Evolutionary conservation across 2,888 invertebrate species (phyloP), one percentile per base, ranked within the genome.

Genomic region (Strigamia maritima): DNA sequence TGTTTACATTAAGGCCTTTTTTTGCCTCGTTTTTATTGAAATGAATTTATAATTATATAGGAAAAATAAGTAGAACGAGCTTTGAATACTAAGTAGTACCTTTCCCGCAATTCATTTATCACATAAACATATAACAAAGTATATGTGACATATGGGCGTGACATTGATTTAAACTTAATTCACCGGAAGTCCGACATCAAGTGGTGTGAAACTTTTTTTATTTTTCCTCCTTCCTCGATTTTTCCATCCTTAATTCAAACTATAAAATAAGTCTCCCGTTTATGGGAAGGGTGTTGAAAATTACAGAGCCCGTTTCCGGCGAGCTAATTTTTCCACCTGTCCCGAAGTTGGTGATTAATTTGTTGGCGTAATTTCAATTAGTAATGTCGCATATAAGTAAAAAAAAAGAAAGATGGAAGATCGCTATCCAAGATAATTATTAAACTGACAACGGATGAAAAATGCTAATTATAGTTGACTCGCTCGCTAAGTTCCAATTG

Each of bases 101-200:
- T n/a, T 8, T 10, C 38, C 38, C 10, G 14, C 16, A 54, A 54
- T 54, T 54, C 54, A 16, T 54, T 54, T 54, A 54, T 54, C 54
- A 54, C 16, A 16, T 54, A 54, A 54, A 54, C 6, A 38, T 6
- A 38, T 6, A 54, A 54, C 54, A 54, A 54, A 54, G 54, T 54
- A 54, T 19, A 54, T 54, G 54, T 54, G 54, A 54, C 54, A 54
- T 54, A 54, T 54, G 54, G 54, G 54, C 54, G 54, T 54, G 54
- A 54, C 54, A 54, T 14, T 10, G 54, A 54, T 54, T 54, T n/a
- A 54, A 54, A 54, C 54, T 19, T 54, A 54, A 54, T 54, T 16
- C 54, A 54, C 54, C 54, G 54, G 54, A 54, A 54, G 54, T 54
- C 54, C 6, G 54, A 54, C 54, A 54, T n/a, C 8, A 14, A 54